These are phyloP conservation scores for Schizopygopsis pylzovi DNA, from an alignment of 2,797 vertebrate genomes.

Conservation along the genomic window DNA sequence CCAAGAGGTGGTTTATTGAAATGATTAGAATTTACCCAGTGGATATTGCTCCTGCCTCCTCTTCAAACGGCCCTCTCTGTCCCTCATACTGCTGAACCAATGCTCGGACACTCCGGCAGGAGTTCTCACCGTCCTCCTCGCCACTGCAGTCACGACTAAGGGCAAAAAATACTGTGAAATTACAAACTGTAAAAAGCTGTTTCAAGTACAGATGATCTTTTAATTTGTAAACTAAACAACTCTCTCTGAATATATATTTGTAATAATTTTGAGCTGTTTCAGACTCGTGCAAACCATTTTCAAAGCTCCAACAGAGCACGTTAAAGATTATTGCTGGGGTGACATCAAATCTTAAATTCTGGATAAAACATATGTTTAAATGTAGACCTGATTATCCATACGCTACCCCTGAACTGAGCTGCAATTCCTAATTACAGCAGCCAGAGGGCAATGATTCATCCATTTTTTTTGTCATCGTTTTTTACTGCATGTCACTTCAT, in stretches of 20 bases:
- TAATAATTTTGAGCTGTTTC: not conserved
- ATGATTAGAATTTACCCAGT: slow-evolving; percentile 78
- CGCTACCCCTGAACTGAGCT: not conserved
- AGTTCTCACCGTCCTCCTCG: slow-evolving; percentile 85
- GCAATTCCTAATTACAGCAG: slow-evolving; percentile 35
- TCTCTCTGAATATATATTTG: not conserved
- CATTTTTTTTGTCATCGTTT: not conserved
- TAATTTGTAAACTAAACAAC: not conserved
- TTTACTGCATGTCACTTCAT: not conserved
- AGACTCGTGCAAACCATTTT: not conserved
- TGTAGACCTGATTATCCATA: slow-evolving; percentile 26
- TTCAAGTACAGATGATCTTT: not conserved
- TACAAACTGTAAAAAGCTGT: not conserved
- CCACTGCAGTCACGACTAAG: slow-evolving; percentile 76
- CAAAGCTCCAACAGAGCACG: not conserved
- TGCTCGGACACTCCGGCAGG: slow-evolving; percentile 89
- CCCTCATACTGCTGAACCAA: slow-evolving; percentile 95
- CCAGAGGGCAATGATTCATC: slow-evolving; percentile 54
- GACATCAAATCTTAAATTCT: slow-evolving; percentile 17
- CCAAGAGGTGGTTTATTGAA: not conserved
- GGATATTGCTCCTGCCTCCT: slow-evolving; percentile 65
- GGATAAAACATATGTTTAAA: not conserved
- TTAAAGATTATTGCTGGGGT: not conserved
- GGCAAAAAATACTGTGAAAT: slow-evolving; percentile 16
- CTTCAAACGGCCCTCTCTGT: slow-evolving; percentile 74